Evolutionary conservation across 1,140 invertebrate species (phyloP).

Genomic region (Ditylenchus dipsaci): DNA sequence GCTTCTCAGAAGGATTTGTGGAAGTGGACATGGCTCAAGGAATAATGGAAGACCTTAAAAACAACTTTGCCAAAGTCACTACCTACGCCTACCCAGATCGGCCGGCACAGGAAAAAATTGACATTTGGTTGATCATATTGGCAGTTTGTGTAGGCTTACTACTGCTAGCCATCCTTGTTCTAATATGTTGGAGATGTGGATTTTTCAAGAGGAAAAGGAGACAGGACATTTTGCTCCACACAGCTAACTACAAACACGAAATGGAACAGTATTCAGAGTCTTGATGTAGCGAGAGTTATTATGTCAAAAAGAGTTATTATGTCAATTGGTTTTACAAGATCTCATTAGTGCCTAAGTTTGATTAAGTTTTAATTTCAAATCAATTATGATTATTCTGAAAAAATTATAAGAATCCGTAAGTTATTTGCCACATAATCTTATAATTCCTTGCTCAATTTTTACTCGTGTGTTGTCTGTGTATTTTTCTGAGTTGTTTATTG

Average conservation of each 20-base stretch:
- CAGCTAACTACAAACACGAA: constrained; percentile 32
- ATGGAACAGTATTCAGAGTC: constrained; percentile 11
- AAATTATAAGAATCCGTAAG: too few relatives aligned
- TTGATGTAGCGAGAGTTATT: not conserved
- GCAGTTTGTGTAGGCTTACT: constrained; percentile 38
- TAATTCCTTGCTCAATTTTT: too few relatives aligned
- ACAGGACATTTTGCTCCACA: constrained; percentile 19
- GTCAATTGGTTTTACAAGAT: too few relatives aligned
- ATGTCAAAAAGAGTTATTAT: too few relatives aligned
- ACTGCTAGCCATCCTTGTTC: constrained; percentile 29
- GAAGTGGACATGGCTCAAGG: constrained; percentile 47
- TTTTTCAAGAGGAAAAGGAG: constrained; percentile 48
- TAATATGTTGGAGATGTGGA: constrained; percentile 35
- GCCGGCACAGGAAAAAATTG: constrained; percentile 33
- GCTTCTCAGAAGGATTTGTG: constrained; percentile 31
- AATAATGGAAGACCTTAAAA: constrained; percentile 42
- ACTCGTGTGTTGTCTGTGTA: too few relatives aligned
- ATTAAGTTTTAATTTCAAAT: too few relatives aligned
- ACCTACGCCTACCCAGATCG: constrained; percentile 46
- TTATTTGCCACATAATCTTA: too few relatives aligned
- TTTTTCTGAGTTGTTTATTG: too few relatives aligned
- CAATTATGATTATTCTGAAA: too few relatives aligned
- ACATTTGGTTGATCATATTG: constrained; percentile 38
- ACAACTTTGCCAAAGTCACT: constrained; percentile 43
- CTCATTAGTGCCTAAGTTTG: too few relatives aligned